Base-by-base conservation (phyloP, 2,797 vertebrate genomes). In the Melanotaenia boesemani region DNA sequence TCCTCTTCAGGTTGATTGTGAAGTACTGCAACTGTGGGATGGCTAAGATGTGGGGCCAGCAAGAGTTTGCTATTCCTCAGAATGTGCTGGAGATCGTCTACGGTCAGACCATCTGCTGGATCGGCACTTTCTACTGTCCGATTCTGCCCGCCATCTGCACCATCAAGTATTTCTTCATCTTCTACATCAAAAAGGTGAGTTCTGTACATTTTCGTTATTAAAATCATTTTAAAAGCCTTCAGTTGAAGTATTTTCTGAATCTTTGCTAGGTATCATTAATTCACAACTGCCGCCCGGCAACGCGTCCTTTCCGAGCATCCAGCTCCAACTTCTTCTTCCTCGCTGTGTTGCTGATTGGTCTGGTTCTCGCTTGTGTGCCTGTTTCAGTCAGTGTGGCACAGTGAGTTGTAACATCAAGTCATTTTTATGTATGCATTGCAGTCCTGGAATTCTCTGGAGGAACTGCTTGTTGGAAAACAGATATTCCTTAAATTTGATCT, bases 61-160 rank as follows among this genome's bases (percentile, higher is more conserved):
- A 96, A 88, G 96, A 99, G 77, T 99, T 99, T 73, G 90, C 86
- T 32, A 96, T 99, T 82, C 96, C 98, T 57, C 95, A 98, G 70
- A 98, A 97, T 0, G 97, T 99, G 4, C 90, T 99, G 58, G 96
- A 96, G 78, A 98, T 99, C 0, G 94, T 99, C 70, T 99, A 99
- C 0, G 98, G 98, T 9, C 98, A 99, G 86, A 99, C 97, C 22
- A 97, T 99, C 82, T 99, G 98, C 90, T 99, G 97, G 97, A 98
- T 99, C 0, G 98, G 98, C 70, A 95, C 97, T 0, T 99, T 97
- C 89, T 98, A 97, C 92, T 97, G 96, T 56, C 98, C 98, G 0
- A 87, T 99, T 48, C 95, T 99, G 41, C 98, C 98, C 7, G 97
- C 96, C 58, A 96, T 99, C 82, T 96, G 97, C 80, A 96, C 95